phyloP scores from a whole-genome alignment of 2,888 invertebrate genomes.

The Empis stercorea region DNA sequence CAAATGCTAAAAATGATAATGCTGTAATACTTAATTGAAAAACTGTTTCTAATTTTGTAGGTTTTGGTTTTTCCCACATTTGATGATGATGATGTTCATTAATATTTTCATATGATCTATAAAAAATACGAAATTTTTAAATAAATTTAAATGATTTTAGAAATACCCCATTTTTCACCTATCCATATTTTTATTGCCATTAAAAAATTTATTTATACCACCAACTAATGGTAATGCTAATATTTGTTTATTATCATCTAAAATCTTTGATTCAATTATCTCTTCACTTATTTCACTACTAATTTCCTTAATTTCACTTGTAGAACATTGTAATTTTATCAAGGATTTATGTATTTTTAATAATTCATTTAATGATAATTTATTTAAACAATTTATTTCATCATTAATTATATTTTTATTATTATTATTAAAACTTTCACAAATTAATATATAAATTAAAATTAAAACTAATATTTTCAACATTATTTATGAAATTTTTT shows the following conservation, averaged over 20 bases:
- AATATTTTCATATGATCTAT: conserved; percentile 6
- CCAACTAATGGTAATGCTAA: conserved; percentile 3
- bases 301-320: conserved; percentile 1
- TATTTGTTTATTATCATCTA: background rate
- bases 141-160: too few relatives aligned
- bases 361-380: conserved; percentile 54
- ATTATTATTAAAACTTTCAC: background rate
- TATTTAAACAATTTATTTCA: conserved; percentile 39
- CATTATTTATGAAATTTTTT: background rate
- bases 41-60: conserved; percentile 55
- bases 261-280: background rate
- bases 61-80: conserved; percentile 37
- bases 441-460: background rate
- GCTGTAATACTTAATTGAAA: conserved; percentile 68
- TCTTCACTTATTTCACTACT: background rate
- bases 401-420: background rate
- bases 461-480: background rate
- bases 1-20: conserved; percentile 70
- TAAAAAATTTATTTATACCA: too few relatives aligned
- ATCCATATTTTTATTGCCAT: background rate
- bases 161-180: too few relatives aligned
- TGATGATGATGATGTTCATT: background rate
- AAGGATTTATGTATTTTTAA: conserved; percentile 42
- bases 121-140: too few relatives aligned
- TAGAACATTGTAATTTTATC: conserved; percentile 16